A percentile compares a stretch with the other conserved stretches of the same genome.
These are phyloP conservation scores for Clarias magur DNA, from an alignment of 2,113 vertebrate genomes.

Conservation along the genomic window DNA sequence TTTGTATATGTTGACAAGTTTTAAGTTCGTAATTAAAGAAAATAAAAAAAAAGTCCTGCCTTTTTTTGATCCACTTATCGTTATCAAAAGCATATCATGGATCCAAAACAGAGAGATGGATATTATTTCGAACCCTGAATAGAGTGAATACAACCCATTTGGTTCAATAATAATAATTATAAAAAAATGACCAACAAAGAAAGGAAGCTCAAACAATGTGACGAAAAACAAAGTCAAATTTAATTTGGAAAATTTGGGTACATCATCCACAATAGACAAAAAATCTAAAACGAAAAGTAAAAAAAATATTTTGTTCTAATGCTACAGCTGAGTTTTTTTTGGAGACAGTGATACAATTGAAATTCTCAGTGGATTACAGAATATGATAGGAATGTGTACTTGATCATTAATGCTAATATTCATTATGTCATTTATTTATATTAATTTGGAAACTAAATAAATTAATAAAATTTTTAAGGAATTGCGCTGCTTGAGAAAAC, in stretches of 20 bases:
- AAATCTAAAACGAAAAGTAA: not conserved
- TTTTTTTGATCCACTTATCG: too few relatives aligned
- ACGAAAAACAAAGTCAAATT: not conserved
- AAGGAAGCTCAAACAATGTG: not conserved
- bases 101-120: not conserved
- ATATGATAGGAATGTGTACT: not conserved
- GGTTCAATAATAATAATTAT: too few relatives aligned
- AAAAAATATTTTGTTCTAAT: not conserved
- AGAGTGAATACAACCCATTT: not conserved
- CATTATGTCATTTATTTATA: not conserved
- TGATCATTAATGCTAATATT: not conserved
- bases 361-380: not conserved
- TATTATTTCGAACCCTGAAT: not conserved
- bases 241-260: not conserved
- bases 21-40: too few relatives aligned
- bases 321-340: not conserved
- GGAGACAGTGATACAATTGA: not conserved
- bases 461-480: not conserved
- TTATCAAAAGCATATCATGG: too few relatives aligned
- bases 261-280: not conserved
- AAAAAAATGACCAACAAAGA: not conserved
- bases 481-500: not conserved
- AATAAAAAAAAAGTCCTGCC: too few relatives aligned
- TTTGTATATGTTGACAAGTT: too few relatives aligned
- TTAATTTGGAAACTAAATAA: not conserved